phyloP scores from a whole-genome alignment of 2,113 vertebrate genomes.

The Paralichthys olivaceus region DNA sequence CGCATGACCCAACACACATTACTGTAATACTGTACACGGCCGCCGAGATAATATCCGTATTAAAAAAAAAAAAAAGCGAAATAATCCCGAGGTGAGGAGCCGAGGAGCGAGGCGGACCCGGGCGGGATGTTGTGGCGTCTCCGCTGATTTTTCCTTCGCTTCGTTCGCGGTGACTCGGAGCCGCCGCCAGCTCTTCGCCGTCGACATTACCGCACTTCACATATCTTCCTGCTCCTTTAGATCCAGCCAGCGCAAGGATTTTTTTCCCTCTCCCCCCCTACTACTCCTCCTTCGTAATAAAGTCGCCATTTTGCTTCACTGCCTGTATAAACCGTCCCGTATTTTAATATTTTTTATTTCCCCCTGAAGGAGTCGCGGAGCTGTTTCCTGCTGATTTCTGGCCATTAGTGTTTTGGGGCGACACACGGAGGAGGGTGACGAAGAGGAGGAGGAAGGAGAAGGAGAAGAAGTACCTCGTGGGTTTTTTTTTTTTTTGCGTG shows the following conservation, averaged over 20 bases:
- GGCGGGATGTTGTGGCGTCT: constrained; percentile 27
- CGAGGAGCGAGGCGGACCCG: constrained; percentile 62
- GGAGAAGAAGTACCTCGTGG: constrained; percentile 75
- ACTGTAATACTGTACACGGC: constrained; percentile 83
- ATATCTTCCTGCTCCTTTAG: constrained; percentile 81
- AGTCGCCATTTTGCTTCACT: constrained; percentile 97
- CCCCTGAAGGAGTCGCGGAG: constrained; percentile 67
- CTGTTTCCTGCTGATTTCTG: constrained; percentile 45
- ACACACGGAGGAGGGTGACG: constrained; percentile 57
- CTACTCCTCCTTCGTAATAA: constrained; percentile 90
- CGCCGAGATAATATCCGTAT: constrained; percentile 81
- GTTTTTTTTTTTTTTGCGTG: constrained; percentile 62
- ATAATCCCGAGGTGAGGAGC: constrained; percentile 83
- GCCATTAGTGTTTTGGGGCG: constrained; percentile 69
- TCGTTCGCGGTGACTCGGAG: constrained; percentile 62
- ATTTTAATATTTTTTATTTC: constrained; percentile 75
- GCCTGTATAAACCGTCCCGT: constrained; percentile 85
- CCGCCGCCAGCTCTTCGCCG: constrained; percentile 39
- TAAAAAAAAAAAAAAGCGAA: constrained; percentile 63
- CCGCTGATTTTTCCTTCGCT: constrained; percentile 70
- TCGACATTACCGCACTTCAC: constrained; percentile 78
- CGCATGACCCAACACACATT: constrained; percentile 82
- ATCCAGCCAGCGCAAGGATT: constrained; percentile 80
- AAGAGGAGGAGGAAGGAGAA: neutral
- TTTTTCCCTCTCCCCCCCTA: constrained; percentile 51